Evolutionary conservation across 2,888 invertebrate genomes (phyloP).

Genomic region (Stenodera caucasica): DNA sequence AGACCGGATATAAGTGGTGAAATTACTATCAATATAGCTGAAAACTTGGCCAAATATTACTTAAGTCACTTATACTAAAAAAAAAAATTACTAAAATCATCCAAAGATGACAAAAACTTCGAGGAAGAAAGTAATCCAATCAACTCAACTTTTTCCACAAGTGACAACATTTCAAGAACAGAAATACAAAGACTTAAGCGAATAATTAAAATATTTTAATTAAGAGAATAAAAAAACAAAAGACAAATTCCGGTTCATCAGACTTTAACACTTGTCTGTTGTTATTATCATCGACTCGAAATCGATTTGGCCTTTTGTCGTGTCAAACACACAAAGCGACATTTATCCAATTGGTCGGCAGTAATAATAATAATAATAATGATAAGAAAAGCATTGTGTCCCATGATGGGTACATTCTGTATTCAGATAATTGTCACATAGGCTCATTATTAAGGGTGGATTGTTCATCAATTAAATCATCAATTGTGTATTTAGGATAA

Average conservation of each 20-base stretch:
- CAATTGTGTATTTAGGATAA: not conserved
- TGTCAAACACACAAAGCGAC: no score
- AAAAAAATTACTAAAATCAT: no score
- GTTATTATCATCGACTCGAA: not conserved
- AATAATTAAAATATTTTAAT: not conserved
- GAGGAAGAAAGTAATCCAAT: not conserved
- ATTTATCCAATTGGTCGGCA: not conserved
- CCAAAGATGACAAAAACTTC: no score
- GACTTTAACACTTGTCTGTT: not conserved
- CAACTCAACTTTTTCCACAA: not conserved
- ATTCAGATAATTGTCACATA: not conserved
- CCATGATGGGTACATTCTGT: not conserved
- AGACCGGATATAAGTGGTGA: constrained; percentile 21
- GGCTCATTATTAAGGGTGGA: not conserved
- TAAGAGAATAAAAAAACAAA: no score
- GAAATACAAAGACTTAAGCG: not conserved
- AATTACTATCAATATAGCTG: constrained; percentile 13
- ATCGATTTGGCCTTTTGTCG: no score
- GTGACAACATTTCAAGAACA: not conserved
- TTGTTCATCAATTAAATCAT: not conserved
- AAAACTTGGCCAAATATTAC: not conserved
- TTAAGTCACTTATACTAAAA: no score
- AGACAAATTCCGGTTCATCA: no score
- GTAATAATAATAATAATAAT: no score
- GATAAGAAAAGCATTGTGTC: not conserved